phyloP scores from a whole-genome alignment of 2,113 vertebrate genomes.

The Corapipo altera region DNA sequence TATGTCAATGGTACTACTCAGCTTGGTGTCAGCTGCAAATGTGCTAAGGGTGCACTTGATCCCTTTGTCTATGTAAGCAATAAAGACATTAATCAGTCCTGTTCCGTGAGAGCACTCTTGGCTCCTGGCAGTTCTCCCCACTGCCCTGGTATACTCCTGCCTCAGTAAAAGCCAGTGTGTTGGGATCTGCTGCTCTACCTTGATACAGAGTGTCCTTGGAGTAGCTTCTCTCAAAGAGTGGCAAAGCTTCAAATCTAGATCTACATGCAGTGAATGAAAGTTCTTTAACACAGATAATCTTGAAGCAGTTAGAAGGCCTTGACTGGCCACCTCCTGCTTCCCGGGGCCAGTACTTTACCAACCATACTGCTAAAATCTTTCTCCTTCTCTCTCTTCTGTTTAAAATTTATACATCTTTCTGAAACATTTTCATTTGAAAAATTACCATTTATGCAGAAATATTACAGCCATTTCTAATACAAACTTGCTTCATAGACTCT shows the following conservation, averaged over 20 bases:
- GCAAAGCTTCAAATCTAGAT: neutral
- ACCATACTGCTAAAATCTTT: neutral
- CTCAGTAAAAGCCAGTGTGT: neutral
- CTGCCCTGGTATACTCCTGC: neutral
- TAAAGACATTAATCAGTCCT: neutral
- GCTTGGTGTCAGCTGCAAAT: neutral
- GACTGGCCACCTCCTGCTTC: neutral
- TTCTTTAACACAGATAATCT: neutral
- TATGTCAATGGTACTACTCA: neutral
- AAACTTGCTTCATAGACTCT: neutral
- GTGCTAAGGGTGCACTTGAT: fast-evolving
- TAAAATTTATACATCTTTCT: neutral
- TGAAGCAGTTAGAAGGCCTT: neutral
- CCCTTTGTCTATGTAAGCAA: neutral
- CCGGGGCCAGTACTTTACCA: neutral
- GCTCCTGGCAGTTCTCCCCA: neutral
- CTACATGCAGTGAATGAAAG: neutral
- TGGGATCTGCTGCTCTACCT: neutral
- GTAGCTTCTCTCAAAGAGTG: neutral
- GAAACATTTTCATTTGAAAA: neutral
- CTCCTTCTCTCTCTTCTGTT: neutral
- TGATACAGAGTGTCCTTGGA: neutral
- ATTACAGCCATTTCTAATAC: neutral
- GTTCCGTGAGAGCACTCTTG: neutral
- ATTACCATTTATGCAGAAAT: neutral